phyloP scores from a whole-genome alignment of 2,113 vertebrate species.

The Platysternon megacephalum region DNA sequence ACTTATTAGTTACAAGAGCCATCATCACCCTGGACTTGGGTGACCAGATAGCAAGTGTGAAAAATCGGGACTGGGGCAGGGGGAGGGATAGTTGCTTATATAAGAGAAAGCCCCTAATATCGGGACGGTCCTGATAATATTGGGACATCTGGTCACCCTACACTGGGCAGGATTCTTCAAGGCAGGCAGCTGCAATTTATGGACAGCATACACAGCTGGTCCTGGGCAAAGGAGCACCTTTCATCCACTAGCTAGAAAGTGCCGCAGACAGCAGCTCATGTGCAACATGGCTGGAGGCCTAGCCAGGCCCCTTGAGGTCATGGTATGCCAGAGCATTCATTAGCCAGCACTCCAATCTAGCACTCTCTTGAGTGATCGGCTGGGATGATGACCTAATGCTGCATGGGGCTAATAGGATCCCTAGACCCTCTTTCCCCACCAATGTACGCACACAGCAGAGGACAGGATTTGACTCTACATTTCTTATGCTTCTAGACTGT shows the following conservation, averaged over 20 bases:
- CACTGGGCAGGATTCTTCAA: background rate
- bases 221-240: background rate
- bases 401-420: rapidly evolving
- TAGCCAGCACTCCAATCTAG: background rate
- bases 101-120: background rate
- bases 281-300: background rate
- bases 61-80: background rate
- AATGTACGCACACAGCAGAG: background rate
- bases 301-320: background rate
- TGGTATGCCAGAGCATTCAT: background rate
- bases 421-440: background rate
- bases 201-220: background rate
- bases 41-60: background rate
- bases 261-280: background rate
- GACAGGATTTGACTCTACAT: background rate
- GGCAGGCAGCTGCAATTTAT: background rate
- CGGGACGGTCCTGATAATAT: background rate
- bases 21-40: background rate
- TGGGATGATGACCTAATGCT: background rate
- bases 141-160: background rate
- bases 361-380: background rate
- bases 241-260: background rate
- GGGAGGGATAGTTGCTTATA: background rate
- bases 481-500: background rate
- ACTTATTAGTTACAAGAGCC: background rate